A percentile compares a stretch with the other conserved stretches of the same genome.
Evolutionary conservation across 2,797 vertebrate genomes (phyloP).

Genomic region (Coccyzus lansbergi): DNA sequence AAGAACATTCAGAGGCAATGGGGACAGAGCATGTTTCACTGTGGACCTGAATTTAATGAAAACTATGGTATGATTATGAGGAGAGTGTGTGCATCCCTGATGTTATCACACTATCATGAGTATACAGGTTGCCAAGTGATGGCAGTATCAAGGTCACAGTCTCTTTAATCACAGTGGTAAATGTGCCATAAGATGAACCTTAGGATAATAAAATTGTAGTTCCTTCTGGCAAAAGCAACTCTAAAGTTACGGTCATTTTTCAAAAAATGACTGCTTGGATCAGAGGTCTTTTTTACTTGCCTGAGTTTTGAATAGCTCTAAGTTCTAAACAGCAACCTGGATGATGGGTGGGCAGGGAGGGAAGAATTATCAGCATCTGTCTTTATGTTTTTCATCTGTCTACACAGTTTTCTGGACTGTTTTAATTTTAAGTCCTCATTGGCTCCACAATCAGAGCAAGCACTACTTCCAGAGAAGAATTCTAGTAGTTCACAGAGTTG

Average conservation of each 20-base stretch:
- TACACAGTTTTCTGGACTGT: background rate
- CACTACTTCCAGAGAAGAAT: background rate
- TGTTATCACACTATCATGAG: background rate
- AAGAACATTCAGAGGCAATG: background rate
- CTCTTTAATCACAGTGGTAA: background rate
- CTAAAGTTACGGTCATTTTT: background rate
- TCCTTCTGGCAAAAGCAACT: background rate
- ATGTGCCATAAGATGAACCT: background rate
- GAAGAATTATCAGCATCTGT: background rate
- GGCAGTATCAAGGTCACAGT: background rate
- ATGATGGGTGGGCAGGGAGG: background rate
- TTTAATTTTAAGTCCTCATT: background rate
- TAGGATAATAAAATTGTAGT: background rate
- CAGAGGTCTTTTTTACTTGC: background rate
- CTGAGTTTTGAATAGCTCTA: background rate
- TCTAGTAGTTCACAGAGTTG: background rate
- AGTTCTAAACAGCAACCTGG: background rate
- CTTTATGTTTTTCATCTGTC: background rate
- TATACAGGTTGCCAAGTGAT: background rate
- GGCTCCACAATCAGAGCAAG: background rate
- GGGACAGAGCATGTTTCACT: background rate
- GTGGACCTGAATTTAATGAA: background rate
- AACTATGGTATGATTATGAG: rapidly evolving
- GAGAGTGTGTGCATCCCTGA: background rate
- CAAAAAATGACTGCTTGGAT: background rate